Evolutionary conservation across 1,140 invertebrate genomes (phyloP).

Genomic region (Drosophila tsacasi): DNA sequence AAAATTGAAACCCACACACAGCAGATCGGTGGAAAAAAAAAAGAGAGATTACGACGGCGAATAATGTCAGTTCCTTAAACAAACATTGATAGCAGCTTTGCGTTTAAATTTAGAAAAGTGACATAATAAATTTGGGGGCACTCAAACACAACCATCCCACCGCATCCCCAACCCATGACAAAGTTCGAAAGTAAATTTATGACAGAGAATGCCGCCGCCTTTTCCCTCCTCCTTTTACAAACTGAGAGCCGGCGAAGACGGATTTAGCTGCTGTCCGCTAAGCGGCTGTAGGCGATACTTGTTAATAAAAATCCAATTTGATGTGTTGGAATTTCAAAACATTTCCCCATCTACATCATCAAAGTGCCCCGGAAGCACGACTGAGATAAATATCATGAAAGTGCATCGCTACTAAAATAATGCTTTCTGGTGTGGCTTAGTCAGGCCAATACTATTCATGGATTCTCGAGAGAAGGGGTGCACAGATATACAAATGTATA

Average conservation of each 20-base stretch:
- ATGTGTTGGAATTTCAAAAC: constrained; percentile 12
- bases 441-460: not conserved
- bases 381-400: constrained; percentile 6
- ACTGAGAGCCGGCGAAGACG: constrained; percentile 8
- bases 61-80: constrained; percentile 34
- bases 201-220: constrained; percentile 19
- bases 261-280: constrained; percentile 3
- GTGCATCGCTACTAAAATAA: constrained; percentile 11
- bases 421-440: not conserved
- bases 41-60: constrained; percentile 27
- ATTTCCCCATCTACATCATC: not conserved
- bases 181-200: constrained; percentile 61
- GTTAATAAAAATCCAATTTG: constrained; percentile 29
- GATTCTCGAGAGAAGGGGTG: not conserved
- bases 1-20: constrained; percentile 51
- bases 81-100: constrained; percentile 9
- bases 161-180: constrained; percentile 17
- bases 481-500: not conserved
- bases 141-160: constrained; percentile 10
- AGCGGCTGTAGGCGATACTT: constrained; percentile 12
- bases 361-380: constrained; percentile 5
- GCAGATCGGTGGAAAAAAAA: not conserved
- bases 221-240: not conserved
- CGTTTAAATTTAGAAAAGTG: constrained; percentile 60
- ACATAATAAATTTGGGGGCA: constrained; percentile 51